phyloP scores from a whole-genome alignment of 2,113 vertebrate species.

The Grammomys surdaster region DNA sequence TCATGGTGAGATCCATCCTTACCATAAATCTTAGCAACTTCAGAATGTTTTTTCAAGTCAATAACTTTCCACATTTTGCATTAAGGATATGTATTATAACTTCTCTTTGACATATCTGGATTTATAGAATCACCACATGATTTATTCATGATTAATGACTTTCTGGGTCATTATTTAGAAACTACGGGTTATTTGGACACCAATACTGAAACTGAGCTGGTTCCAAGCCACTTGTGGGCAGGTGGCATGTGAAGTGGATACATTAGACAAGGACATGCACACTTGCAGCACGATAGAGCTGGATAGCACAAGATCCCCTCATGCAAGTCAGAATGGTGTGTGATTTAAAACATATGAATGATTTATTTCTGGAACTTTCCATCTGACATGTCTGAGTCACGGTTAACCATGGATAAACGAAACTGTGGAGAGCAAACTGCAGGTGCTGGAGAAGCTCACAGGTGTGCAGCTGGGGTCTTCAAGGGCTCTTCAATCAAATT shows the following conservation, averaged over 20 bases:
- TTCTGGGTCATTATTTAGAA: not conserved
- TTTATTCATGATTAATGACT: not conserved
- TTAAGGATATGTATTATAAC: not conserved
- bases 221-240: not conserved
- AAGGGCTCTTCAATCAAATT: not conserved
- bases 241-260: not conserved
- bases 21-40: not conserved
- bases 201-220: not conserved
- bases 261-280: not conserved
- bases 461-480: not conserved
- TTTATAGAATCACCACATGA: not conserved
- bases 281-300: not conserved
- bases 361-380: not conserved
- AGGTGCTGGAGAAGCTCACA: no score
- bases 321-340: not conserved
- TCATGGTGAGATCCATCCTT: not conserved
- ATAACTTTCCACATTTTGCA: not conserved
- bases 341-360: not conserved
- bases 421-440: not conserved
- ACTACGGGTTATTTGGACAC: not conserved
- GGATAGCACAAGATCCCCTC: not conserved
- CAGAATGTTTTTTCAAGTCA: not conserved
- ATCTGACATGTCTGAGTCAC: not conserved
- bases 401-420: not conserved
- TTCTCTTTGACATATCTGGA: not conserved